These are phyloP conservation scores for Acheta domesticus DNA, from an alignment of 2,888 invertebrate species.

Conservation along the genomic window DNA sequence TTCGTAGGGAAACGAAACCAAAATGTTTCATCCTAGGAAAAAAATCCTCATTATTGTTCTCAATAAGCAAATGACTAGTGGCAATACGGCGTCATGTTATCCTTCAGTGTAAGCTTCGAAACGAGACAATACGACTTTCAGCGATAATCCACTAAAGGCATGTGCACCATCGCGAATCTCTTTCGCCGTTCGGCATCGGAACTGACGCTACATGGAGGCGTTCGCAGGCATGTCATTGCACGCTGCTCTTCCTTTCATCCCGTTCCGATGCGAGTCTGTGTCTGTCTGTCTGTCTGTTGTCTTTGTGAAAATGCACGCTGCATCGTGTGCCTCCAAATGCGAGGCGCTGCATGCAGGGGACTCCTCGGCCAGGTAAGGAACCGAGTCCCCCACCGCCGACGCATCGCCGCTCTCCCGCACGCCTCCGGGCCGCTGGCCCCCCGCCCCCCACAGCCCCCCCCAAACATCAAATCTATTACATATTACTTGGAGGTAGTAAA, in stretches of 20 bases:
- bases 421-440: neutral
- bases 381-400: conserved; percentile 33
- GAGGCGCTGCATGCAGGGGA: conserved; percentile 35
- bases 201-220: neutral
- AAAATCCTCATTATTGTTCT: too few relatives aligned
- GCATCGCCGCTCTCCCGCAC: conserved; percentile 1
- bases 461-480: neutral
- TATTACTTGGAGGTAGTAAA: too few relatives aligned
- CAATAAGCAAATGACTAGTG: too few relatives aligned
- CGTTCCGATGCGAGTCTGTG: conserved; percentile 20
- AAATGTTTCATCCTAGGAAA: too few relatives aligned
- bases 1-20: too few relatives aligned
- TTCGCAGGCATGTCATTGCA: conserved; percentile 27
- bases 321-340: neutral
- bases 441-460: neutral
- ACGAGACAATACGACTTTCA: neutral
- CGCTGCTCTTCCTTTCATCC: conserved; percentile 27
- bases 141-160: conserved; percentile 4
- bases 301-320: conserved; percentile 23
- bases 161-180: neutral
- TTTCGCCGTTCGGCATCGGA: neutral
- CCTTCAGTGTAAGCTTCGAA: too few relatives aligned
- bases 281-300: conserved; percentile 24
- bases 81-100: too few relatives aligned
- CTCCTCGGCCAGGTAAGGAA: conserved; percentile 34